Conservation (phyloP, 1,140 invertebrate species). For the Aradophagus sp. region DNA sequence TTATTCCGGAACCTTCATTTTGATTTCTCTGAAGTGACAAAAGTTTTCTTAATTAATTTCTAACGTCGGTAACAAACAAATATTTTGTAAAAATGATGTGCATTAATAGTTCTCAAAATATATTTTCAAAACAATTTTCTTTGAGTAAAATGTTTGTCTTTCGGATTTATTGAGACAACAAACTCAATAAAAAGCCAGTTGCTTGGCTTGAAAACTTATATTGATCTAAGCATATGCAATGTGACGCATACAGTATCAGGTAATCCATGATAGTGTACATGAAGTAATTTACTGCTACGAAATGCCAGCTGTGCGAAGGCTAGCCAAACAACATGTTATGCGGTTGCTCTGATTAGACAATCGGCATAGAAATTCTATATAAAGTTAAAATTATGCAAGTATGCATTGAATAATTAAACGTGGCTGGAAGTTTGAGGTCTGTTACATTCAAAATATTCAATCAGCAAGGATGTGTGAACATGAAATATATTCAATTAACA, state of each 20-base stretch:
- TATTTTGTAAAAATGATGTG: too few species aligned
- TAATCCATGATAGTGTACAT: constrained; percentile 12
- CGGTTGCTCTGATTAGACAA: constrained; percentile 19
- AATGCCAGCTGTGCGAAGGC: constrained; percentile 19
- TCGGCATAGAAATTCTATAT: constrained; percentile 12
- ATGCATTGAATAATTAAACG: constrained; percentile 11
- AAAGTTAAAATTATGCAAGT: constrained; percentile 14
- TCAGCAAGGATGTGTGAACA: background rate
- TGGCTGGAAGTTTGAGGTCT: background rate
- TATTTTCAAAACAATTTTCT: too few species aligned
- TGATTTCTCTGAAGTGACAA: too few species aligned
- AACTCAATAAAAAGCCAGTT: too few species aligned
- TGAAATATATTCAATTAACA: too few species aligned
- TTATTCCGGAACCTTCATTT: too few species aligned
- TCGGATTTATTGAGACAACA: too few species aligned
- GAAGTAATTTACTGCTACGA: constrained; percentile 15
- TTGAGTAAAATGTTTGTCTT: too few species aligned
- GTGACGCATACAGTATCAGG: constrained; percentile 2
- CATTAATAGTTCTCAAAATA: too few species aligned
- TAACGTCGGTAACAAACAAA: too few species aligned
- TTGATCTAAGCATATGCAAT: constrained; percentile 9
- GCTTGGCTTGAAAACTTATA: too few species aligned
- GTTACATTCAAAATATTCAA: constrained; percentile 5
- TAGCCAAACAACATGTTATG: constrained; percentile 20
- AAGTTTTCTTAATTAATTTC: too few species aligned